Conservation (phyloP, 2,888 invertebrate species). For the Seladonia tumulorum region DNA sequence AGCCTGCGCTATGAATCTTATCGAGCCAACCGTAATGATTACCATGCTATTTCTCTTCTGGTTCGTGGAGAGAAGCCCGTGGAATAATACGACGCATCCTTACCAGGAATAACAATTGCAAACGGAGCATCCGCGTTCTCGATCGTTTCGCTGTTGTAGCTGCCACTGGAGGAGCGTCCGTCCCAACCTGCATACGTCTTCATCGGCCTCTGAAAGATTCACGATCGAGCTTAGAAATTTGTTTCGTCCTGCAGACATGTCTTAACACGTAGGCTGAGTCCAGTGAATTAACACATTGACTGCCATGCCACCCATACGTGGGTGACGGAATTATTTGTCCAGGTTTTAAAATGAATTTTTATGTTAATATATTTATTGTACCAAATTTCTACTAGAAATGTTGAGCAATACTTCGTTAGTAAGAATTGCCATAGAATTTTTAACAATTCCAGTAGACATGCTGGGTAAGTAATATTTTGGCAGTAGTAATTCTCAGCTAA, state of each 20-base stretch:
- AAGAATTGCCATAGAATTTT: neutral
- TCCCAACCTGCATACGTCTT: neutral
- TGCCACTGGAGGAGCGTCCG: neutral
- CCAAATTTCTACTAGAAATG: no score
- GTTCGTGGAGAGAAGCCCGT: slow-evolving; percentile 22
- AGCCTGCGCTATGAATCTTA: slow-evolving; percentile 40
- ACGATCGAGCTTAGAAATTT: neutral
- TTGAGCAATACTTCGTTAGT: neutral
- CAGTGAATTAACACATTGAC: no score
- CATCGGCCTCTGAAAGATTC: neutral
- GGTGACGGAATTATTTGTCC: no score
- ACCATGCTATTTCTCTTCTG: slow-evolving; percentile 33
- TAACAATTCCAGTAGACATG: no score
- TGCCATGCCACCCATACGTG: no score
- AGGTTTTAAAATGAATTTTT: no score
- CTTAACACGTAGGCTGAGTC: no score
- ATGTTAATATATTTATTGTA: no score
- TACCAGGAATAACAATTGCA: slow-evolving; percentile 21
- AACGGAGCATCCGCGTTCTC: slow-evolving; percentile 16
- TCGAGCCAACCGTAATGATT: slow-evolving; percentile 38
- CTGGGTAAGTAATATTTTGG: neutral
- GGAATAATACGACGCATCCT: slow-evolving; percentile 30
- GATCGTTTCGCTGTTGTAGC: neutral
- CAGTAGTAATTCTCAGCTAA: neutral
- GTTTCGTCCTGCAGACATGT: neutral